These are phyloP conservation scores for Caenorhabditis uteleia DNA, from an alignment of 2,888 invertebrate species.

Conservation along the genomic window DNA sequence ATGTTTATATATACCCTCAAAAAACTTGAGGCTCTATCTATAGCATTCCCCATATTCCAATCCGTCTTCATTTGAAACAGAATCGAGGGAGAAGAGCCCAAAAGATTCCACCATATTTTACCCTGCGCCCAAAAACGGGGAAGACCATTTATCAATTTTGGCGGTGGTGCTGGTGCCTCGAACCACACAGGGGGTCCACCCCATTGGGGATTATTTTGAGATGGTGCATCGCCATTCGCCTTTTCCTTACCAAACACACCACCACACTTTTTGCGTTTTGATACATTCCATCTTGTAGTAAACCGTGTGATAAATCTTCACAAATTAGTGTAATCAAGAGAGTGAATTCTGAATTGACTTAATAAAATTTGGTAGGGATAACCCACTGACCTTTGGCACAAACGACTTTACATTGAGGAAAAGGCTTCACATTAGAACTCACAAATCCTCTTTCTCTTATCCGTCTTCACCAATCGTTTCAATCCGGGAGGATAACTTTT, in stretches of 20 bases:
- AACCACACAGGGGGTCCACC: constrained; percentile 10
- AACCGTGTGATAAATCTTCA: no score
- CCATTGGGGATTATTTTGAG: constrained; percentile 40
- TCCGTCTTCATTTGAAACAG: no score
- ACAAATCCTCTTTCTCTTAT: constrained; percentile 5
- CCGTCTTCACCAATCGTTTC: not conserved
- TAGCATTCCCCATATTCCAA: no score
- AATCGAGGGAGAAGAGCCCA: no score
- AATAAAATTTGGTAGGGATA: no score
- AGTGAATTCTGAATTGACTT: no score
- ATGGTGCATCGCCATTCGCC: constrained; percentile 1
- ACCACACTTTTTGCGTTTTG: no score
- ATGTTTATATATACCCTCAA: constrained; percentile 13
- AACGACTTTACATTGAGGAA: constrained; percentile 41
- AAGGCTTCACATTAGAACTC: constrained; percentile 27
- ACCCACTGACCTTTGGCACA: constrained; percentile 39
- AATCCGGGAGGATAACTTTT: not conserved
- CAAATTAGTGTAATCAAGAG: no score
- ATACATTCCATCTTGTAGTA: no score
- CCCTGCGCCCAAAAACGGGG: constrained; percentile 24
- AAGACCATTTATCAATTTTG: constrained; percentile 44
- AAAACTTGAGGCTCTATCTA: no score
- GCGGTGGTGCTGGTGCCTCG: constrained; percentile 16
- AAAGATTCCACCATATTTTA: constrained; percentile 25
- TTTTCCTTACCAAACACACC: constrained; percentile 1